Percentiles rank a stretch among this genome's conserved stretches.
These are phyloP conservation scores for Lasioglossum figueresi DNA, from an alignment of 2,888 invertebrate genomes.

Conservation along the genomic window DNA sequence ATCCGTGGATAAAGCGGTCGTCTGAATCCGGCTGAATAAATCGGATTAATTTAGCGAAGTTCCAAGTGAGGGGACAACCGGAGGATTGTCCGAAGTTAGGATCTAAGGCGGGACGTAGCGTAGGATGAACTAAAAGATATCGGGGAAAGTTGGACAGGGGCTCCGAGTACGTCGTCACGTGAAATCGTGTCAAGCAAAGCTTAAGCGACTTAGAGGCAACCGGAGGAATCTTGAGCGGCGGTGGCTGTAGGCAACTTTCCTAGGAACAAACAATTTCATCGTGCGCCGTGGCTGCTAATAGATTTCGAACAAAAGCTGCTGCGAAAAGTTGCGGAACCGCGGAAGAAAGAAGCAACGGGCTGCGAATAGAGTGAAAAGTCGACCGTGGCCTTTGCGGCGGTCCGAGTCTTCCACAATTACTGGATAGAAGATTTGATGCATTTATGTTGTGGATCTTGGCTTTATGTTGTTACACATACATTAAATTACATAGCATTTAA, in stretches of 20 bases:
- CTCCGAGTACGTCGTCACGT: not conserved
- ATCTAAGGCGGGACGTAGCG: not conserved
- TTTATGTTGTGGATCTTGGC: too few species aligned
- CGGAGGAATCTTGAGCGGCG: not conserved
- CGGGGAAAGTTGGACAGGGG: slow-evolving; percentile 24
- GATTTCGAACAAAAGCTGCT: not conserved
- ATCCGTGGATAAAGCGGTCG: not conserved
- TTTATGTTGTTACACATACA: too few species aligned
- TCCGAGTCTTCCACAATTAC: not conserved
- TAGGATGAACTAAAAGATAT: slow-evolving; percentile 41
- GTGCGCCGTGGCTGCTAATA: not conserved
- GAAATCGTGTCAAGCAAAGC: slow-evolving; percentile 17
- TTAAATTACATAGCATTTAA: too few species aligned
- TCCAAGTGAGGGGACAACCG: not conserved
- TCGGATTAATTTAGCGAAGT: slow-evolving; percentile 42
- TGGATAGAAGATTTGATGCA: too few species aligned
- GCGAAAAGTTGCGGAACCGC: not conserved
- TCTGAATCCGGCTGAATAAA: slow-evolving; percentile 16
- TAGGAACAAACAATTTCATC: not conserved
- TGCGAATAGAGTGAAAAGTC: not conserved
- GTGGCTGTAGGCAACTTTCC: not conserved
- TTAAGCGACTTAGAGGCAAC: slow-evolving; percentile 28
- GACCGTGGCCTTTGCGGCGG: not conserved
- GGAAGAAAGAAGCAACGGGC: not conserved
- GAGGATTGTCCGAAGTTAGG: not conserved